Evolutionary conservation across 37 sponge, comb jelly and placozoan species (phyloP).

Genomic region (Haliclona indistincta): DNA sequence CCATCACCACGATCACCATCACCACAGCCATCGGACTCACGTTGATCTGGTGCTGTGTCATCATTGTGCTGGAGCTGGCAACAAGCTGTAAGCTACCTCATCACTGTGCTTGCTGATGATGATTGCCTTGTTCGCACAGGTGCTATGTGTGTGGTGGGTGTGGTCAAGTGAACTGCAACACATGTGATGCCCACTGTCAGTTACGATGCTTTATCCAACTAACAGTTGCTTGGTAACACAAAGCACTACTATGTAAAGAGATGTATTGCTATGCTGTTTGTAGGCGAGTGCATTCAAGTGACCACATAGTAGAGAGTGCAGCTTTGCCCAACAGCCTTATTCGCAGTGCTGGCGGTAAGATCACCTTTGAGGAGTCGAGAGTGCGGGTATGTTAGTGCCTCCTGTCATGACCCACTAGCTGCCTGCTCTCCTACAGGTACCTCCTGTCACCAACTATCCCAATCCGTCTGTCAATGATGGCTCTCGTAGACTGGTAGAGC

Average conservation of each 20-base stretch:
- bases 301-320: constrained; percentile 74
- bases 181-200: constrained; percentile 32
- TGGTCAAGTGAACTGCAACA: constrained; percentile 50
- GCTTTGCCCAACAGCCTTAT: constrained; percentile 71
- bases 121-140: constrained; percentile 6
- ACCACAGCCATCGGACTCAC: constrained; percentile 22
- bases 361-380: constrained; percentile 58
- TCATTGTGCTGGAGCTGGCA: constrained; percentile 61
- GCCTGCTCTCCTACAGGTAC: constrained; percentile 30
- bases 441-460: constrained; percentile 53
- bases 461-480: constrained; percentile 59
- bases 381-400: constrained; percentile 43
- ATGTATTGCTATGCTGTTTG: not conserved
- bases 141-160: constrained; percentile 64
- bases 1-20: constrained; percentile 4
- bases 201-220: constrained; percentile 70
- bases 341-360: constrained; percentile 39
- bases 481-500: constrained; percentile 53
- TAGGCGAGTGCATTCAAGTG: constrained; percentile 42
- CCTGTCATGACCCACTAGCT: not conserved
- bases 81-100: constrained; percentile 41
- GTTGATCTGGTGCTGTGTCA: constrained; percentile 48
- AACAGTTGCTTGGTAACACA: constrained; percentile 52
- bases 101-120: not conserved
- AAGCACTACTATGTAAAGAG: not conserved